phyloP scores from a whole-genome alignment of 2,888 invertebrate genomes.

The Thereva unica region DNA sequence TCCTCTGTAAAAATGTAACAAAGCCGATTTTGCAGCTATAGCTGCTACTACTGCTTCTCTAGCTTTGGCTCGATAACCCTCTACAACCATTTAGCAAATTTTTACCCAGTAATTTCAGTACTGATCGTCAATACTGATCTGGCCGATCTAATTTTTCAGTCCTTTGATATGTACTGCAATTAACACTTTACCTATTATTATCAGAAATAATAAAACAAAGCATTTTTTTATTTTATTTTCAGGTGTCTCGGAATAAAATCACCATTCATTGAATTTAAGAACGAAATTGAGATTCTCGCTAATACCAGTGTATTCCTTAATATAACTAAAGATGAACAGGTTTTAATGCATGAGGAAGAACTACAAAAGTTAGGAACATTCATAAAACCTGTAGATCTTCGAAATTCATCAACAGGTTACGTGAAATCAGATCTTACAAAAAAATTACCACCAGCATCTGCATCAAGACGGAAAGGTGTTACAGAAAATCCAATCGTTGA shows the following conservation, averaged over 20 bases:
- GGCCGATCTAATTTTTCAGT: no score
- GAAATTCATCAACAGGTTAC: conserved; percentile 55
- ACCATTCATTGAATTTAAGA: conserved; percentile 56
- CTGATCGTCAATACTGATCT: no score
- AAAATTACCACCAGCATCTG: conserved; percentile 47
- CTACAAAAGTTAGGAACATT: conserved; percentile 55
- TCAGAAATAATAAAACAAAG: not conserved
- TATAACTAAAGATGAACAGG: conserved; percentile 57
- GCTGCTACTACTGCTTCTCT: no score
- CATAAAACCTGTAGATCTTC: conserved; percentile 56
- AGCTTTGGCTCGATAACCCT: no score
- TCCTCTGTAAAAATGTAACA: no score
- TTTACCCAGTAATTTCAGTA: no score
- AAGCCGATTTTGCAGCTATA: no score
- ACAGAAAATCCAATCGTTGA: conserved; percentile 54
- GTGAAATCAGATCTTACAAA: conserved; percentile 55
- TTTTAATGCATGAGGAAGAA: conserved; percentile 56
- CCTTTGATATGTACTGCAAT: no score
- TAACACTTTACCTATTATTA: not conserved
- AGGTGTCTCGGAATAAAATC: conserved; percentile 57
- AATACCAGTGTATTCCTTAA: conserved; percentile 57
- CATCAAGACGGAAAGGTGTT: conserved; percentile 44
- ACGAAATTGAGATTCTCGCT: conserved; percentile 53
- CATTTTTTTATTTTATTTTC: conserved; percentile 41
- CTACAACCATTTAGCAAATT: no score